Evolutionary conservation across 2,113 vertebrate genomes (phyloP), one percentile per base, ranked within the genome.

Genomic region (Agapornis roseicollis): DNA sequence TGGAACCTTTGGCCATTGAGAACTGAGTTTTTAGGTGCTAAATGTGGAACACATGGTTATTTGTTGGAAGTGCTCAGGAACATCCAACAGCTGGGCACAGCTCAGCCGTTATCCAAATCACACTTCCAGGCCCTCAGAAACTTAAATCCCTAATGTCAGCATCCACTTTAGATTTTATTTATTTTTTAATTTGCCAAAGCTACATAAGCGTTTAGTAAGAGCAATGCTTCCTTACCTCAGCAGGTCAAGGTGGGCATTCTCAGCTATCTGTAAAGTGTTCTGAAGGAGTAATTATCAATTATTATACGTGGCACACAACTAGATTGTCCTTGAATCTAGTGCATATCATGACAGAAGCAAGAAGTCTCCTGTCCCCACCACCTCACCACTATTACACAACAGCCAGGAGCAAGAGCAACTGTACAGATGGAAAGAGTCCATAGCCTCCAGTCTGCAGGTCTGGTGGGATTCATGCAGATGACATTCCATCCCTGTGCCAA

Each of bases 221-320:
- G 50, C 31, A 83, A 70, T 37, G 46, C 39, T 78, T 77, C 88
- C 81, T 93, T 92, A 90, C 31, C 89, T 94, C 88, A 85, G 82
- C 49, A 87, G 80, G 80, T 24, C 69, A 93, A 80, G 37, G 53
- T 61, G 77, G 72, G 39, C 41, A 70, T 66, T 96, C 17, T 1
- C 72, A 89, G 90, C 64, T 96, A 86, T 33, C 77, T 91, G 60
- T 70, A 89, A 92, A 91, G 69, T 77, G 28, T 41, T 84, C 65
- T 81, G 84, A 89, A 69, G 86, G 80, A 88, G 60, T 71, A 91
- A 89, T 81, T 89, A 53, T 78, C 3, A 3, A 63, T 83, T 80
- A 77, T 73, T 61, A 29, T n/a, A 80, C 73, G 61, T 20, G 19
- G 23, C 16, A 81, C 69, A 78, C 27, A 78, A 69, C 70, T 60